Percentiles rank a stretch among this genome's conserved stretches.
phyloP scores from a whole-genome alignment of 1,140 invertebrate genomes.

The Polypedilum vanderplanki region DNA sequence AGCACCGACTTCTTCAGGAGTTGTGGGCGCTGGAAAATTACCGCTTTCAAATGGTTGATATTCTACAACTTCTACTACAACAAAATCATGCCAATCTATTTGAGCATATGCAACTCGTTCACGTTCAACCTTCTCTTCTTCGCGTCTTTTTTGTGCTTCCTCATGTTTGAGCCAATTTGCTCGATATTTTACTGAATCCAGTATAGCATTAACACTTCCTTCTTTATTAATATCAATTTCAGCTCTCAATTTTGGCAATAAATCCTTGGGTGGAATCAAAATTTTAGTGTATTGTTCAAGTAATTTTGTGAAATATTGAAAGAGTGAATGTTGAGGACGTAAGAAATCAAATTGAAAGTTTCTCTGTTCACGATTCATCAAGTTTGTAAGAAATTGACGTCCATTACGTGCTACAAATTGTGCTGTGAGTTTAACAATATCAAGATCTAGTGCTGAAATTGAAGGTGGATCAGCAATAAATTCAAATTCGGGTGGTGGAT shows the following conservation, averaged over 20 bases:
- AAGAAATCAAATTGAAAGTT: slow-evolving; percentile 99
- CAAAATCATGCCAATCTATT: slow-evolving; percentile 99
- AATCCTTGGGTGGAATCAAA: slow-evolving; percentile 87
- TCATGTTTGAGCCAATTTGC: slow-evolving; percentile 95
- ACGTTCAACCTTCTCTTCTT: slow-evolving; percentile 90
- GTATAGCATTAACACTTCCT: slow-evolving; percentile 59
- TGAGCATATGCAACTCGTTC: slow-evolving; percentile 95
- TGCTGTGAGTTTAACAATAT: slow-evolving; percentile 96
- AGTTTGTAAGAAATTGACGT: slow-evolving; percentile 91
- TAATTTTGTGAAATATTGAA: slow-evolving; percentile 97
- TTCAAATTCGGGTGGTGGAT: slow-evolving; percentile 93
- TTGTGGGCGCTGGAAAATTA: slow-evolving; percentile 93
- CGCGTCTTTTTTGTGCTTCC: slow-evolving; percentile 80
- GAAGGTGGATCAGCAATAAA: slow-evolving; percentile 97
- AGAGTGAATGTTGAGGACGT: slow-evolving; percentile 95
- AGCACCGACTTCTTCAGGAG: slow-evolving; percentile 92
- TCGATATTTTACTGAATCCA: slow-evolving; percentile 89
- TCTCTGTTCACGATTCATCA: slow-evolving; percentile 96
- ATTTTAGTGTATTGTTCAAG: slow-evolving; percentile 98
- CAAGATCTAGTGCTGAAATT: slow-evolving; percentile 96
- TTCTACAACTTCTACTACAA: slow-evolving; percentile 98
- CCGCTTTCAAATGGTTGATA: slow-evolving; percentile 95
- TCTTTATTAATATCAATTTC: slow-evolving; percentile 53
- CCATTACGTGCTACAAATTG: slow-evolving; percentile 99
- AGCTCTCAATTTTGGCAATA: slow-evolving; percentile 69